phyloP scores from a whole-genome alignment of 2,888 invertebrate species.

The Cordylochernes scorpioides region DNA sequence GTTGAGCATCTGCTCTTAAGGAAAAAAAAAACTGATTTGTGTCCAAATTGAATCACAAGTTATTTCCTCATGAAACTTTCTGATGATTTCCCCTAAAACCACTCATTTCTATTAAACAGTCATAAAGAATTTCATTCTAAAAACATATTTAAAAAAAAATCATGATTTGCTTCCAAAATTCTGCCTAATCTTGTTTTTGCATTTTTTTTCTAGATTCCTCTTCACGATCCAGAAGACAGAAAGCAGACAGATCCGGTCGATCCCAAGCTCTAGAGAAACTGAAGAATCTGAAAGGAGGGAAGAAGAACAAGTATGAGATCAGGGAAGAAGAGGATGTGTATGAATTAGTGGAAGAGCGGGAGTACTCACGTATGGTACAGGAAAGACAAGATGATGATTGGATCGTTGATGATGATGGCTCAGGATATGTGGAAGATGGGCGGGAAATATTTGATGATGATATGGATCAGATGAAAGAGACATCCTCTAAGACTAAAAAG shows the following conservation, averaged over 20 bases:
- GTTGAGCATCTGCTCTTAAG: too few species aligned
- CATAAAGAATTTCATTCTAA: too few species aligned
- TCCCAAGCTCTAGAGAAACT: conserved; percentile 44
- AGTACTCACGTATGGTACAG: conserved; percentile 32
- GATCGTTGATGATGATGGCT: conserved; percentile 82
- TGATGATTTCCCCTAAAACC: too few species aligned
- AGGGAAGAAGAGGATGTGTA: conserved; percentile 54
- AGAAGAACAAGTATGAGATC: conserved; percentile 66
- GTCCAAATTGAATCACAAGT: too few species aligned
- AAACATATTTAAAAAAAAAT: too few species aligned
- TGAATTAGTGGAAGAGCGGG: conserved; percentile 78
- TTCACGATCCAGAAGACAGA: conserved; percentile 5
- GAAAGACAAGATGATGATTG: conserved; percentile 72
- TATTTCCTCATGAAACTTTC: too few species aligned
- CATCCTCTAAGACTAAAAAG: conserved; percentile 26
- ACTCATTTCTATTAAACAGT: too few species aligned
- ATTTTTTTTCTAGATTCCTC: too few species aligned
- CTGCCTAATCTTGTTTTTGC: too few species aligned
- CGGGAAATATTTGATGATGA: conserved; percentile 92
- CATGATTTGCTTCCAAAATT: too few species aligned
- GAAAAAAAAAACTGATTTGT: too few species aligned
- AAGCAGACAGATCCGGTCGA: conserved; percentile 5
- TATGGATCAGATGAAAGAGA: too few species aligned
- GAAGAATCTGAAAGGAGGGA: conserved; percentile 39
- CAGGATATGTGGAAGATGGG: conserved; percentile 85